phyloP scores from a whole-genome alignment of 2,797 vertebrate species.

The Falco biarmicus region DNA sequence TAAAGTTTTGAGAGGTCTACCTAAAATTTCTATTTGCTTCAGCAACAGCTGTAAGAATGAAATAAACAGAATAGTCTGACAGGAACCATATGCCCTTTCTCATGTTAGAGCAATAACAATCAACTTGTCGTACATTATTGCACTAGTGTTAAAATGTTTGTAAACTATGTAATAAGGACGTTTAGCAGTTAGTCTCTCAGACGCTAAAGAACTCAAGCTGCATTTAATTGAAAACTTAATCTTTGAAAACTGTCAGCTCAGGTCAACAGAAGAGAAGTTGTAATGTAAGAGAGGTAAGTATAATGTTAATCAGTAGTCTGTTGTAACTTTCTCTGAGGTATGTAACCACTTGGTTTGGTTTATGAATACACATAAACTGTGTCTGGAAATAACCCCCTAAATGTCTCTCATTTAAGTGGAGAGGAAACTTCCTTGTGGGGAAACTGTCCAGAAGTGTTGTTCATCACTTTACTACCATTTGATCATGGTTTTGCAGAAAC shows the following conservation, averaged over 20 bases:
- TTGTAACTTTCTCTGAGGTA: neutral
- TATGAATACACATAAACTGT: neutral
- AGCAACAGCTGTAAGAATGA: neutral
- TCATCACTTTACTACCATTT: neutral
- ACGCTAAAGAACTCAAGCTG: neutral
- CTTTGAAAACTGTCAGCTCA: neutral
- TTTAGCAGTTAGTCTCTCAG: neutral
- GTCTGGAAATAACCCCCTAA: neutral
- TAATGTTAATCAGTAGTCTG: neutral
- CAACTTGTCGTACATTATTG: neutral
- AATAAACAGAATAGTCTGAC: slow-evolving; percentile 22
- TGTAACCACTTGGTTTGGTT: neutral
- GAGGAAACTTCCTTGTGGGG: neutral
- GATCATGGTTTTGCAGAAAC: neutral
- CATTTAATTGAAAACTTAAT: slow-evolving; percentile 21
- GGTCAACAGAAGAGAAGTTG: neutral
- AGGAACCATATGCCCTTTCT: slow-evolving; percentile 38
- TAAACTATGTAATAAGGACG: neutral
- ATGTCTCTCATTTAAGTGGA: neutral
- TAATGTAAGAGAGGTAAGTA: neutral
- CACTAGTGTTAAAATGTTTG: neutral
- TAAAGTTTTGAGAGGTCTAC: slow-evolving; percentile 33
- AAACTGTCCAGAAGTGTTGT: neutral
- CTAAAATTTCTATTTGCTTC: slow-evolving; percentile 26
- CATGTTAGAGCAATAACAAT: neutral